Evolutionary conservation across 2,113 vertebrate species (phyloP).

Genomic region (Lepus europaeus): DNA sequence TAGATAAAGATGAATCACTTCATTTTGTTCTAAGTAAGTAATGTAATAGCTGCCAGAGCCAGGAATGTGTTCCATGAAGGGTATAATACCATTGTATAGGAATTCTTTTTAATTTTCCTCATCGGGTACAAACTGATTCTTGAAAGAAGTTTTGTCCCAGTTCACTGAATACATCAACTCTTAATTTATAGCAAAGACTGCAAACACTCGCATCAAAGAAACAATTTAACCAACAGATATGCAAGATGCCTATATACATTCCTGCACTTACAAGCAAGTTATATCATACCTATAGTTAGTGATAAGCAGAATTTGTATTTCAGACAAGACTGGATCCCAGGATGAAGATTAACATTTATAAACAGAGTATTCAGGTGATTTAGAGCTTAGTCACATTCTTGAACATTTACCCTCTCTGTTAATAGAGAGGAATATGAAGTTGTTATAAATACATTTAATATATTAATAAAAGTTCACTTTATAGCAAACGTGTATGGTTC

Average conservation of each 20-base stretch:
- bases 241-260: not conserved
- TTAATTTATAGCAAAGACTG: not conserved
- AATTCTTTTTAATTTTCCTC: conserved; percentile 45
- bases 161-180: not conserved
- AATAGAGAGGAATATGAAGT: not conserved
- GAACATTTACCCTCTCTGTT: not conserved
- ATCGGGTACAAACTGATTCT: conserved; percentile 48
- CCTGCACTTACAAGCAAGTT: not conserved
- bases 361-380: not conserved
- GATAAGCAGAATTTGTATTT: not conserved
- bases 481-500: not conserved
- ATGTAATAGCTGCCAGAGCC: not conserved
- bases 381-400: not conserved
- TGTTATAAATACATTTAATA: not conserved
- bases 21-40: conserved; percentile 36
- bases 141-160: not conserved
- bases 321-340: not conserved
- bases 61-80: conserved; percentile 18
- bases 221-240: not conserved
- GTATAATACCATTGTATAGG: not conserved
- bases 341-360: not conserved
- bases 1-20: conserved; percentile 42
- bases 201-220: not conserved
- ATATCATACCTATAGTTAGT: not conserved
- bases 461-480: not conserved